A percentile compares a stretch with the other conserved stretches of the same genome.
Evolutionary conservation across 2,113 vertebrate species (phyloP).

Genomic region (Rhea americana): DNA sequence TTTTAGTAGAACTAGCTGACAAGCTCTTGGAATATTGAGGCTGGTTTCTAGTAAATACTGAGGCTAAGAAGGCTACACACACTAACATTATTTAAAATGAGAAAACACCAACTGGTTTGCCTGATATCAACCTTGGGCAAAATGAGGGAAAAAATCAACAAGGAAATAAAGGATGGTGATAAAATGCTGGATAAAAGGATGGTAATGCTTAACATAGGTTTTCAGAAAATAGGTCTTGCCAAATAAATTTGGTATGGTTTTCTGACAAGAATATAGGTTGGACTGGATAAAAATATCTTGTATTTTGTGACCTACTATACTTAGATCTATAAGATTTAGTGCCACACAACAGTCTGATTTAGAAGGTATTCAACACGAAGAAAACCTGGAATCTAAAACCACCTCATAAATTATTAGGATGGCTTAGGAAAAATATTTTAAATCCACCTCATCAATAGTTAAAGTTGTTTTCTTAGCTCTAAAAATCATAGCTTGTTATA

Average conservation of each 20-base stretch:
- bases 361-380: slow-evolving; percentile 55
- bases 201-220: slow-evolving; percentile 44
- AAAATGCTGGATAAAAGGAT: neutral
- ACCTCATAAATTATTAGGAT: slow-evolving; percentile 55
- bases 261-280: slow-evolving; percentile 70
- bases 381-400: slow-evolving; percentile 63
- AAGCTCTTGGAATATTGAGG: slow-evolving; percentile 12
- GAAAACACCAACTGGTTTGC: neutral
- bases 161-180: neutral
- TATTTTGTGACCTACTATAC: slow-evolving; percentile 67
- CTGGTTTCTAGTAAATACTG: neutral
- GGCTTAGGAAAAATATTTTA: slow-evolving; percentile 55
- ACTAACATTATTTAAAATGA: neutral
- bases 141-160: neutral
- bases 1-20: neutral
- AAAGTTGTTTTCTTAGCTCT: slow-evolving; percentile 38
- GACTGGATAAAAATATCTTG: slow-evolving; percentile 65
- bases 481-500: slow-evolving; percentile 56
- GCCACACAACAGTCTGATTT: slow-evolving; percentile 49
- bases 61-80: neutral
- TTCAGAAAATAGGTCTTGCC: slow-evolving; percentile 52
- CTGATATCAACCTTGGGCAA: neutral
- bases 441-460: slow-evolving; percentile 53
- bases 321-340: slow-evolving; percentile 48
- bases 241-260: slow-evolving; percentile 52